Evolutionary conservation across 1,140 invertebrate species (phyloP).

Genomic region (Magallana ariakensis): DNA sequence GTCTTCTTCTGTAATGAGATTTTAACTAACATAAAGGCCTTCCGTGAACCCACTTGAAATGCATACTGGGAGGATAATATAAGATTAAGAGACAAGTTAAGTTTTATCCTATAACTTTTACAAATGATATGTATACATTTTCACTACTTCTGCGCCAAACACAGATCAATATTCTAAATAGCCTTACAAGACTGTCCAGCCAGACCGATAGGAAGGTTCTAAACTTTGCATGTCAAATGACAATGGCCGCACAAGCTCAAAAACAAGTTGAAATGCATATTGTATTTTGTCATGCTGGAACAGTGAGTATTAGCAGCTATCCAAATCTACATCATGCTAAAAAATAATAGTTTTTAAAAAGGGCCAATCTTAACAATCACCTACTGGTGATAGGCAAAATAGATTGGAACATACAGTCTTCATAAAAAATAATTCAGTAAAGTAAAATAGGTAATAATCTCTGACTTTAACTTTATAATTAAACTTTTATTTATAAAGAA

Average conservation of each 20-base stretch:
- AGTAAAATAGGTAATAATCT: too few species aligned
- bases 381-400: not conserved
- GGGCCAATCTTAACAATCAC: too few species aligned
- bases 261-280: conserved; percentile 22
- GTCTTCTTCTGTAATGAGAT: conserved; percentile 13
- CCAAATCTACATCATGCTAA: not conserved
- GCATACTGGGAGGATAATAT: conserved; percentile 22
- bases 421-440: not conserved
- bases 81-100: conserved; percentile 34
- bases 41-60: conserved; percentile 33
- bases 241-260: conserved; percentile 23
- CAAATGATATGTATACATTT: conserved; percentile 35
- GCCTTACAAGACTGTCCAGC: not conserved
- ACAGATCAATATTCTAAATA: conserved; percentile 24
- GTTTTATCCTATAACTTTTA: conserved; percentile 39
- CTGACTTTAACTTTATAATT: too few species aligned
- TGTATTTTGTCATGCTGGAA: conserved; percentile 10
- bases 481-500: too few species aligned
- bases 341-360: not conserved
- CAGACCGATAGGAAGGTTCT: not conserved
- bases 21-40: conserved; percentile 33
- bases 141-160: not conserved
- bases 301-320: not conserved
- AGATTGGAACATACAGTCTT: not conserved
- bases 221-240: conserved; percentile 36